phyloP scores from a whole-genome alignment of 2,888 invertebrate species.

The Saturnia japonica region DNA sequence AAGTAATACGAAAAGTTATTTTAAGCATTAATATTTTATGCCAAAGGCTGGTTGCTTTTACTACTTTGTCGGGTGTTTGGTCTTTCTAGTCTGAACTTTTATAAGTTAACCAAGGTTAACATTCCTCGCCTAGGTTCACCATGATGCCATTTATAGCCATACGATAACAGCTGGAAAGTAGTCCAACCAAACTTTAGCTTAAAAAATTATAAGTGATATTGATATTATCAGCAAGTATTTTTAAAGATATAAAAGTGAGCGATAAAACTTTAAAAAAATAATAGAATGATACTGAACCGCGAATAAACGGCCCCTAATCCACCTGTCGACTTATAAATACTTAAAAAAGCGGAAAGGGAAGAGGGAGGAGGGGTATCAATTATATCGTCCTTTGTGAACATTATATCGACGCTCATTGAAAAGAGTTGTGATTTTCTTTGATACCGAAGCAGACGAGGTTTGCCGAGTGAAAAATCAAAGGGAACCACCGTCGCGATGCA shows the following conservation, averaged over 20 bases:
- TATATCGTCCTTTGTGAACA: constrained; percentile 73
- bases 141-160: too few species aligned
- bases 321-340: constrained; percentile 33
- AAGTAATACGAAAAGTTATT: background rate
- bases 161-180: too few species aligned
- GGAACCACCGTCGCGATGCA: constrained; percentile 70
- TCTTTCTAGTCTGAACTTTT: too few species aligned
- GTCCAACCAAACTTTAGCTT: too few species aligned
- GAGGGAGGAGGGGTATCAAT: constrained; percentile 67
- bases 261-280: background rate
- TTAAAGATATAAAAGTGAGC: background rate
- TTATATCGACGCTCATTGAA: constrained; percentile 81
- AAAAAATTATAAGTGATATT: too few species aligned
- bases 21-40: too few species aligned
- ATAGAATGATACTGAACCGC: constrained; percentile 16
- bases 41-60: too few species aligned
- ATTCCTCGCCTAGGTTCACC: too few species aligned
- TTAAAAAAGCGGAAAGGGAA: constrained; percentile 39
- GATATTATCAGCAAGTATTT: too few species aligned
- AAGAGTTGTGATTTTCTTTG: constrained; percentile 82
- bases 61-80: too few species aligned
- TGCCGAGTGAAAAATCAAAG: constrained; percentile 82
- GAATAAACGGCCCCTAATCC: background rate
- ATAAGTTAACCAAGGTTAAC: too few species aligned
- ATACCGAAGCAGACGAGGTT: constrained; percentile 76